These are phyloP conservation scores for Patella caerulea DNA, from an alignment of 2,888 invertebrate genomes.

Conservation along the genomic window DNA sequence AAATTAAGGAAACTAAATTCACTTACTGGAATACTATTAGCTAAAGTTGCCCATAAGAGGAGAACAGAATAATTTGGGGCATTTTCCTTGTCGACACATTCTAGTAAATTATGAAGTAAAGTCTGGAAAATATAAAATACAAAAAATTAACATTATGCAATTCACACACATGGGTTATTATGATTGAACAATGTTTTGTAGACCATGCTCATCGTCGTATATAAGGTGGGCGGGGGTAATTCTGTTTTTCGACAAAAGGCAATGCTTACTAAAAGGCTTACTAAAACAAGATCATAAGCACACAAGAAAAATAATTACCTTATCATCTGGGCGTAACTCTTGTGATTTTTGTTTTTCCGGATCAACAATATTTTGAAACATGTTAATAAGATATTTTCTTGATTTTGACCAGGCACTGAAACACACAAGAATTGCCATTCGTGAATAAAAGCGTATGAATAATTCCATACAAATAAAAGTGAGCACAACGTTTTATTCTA, in stretches of 20 bases:
- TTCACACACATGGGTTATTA: neutral
- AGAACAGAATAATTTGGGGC: slow-evolving; percentile 60
- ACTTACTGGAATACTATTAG: slow-evolving; percentile 67
- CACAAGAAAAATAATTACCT: neutral
- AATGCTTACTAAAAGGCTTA: too few relatives aligned
- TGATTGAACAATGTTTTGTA: too few relatives aligned
- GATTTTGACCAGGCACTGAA: slow-evolving; percentile 39
- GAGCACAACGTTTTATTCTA: neutral
- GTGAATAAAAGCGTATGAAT: neutral
- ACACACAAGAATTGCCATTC: neutral
- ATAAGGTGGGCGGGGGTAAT: too few relatives aligned
- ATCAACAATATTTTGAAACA: slow-evolving; percentile 23
- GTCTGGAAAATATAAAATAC: slow-evolving; percentile 41
- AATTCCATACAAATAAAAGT: neutral
- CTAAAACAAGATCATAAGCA: neutral
- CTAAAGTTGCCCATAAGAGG: slow-evolving; percentile 63
- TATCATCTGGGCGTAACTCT: slow-evolving; percentile 5
- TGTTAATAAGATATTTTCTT: slow-evolving; percentile 34
- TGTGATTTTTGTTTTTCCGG: slow-evolving; percentile 6
- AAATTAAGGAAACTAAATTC: too few relatives aligned
- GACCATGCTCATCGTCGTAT: too few relatives aligned
- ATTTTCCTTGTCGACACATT: slow-evolving; percentile 42
- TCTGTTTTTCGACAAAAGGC: too few relatives aligned
- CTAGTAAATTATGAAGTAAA: slow-evolving; percentile 51
- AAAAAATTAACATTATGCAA: neutral